These are phyloP conservation scores for Hypercompe scribonia DNA, from an alignment of 2,888 invertebrate species.

Conservation along the genomic window DNA sequence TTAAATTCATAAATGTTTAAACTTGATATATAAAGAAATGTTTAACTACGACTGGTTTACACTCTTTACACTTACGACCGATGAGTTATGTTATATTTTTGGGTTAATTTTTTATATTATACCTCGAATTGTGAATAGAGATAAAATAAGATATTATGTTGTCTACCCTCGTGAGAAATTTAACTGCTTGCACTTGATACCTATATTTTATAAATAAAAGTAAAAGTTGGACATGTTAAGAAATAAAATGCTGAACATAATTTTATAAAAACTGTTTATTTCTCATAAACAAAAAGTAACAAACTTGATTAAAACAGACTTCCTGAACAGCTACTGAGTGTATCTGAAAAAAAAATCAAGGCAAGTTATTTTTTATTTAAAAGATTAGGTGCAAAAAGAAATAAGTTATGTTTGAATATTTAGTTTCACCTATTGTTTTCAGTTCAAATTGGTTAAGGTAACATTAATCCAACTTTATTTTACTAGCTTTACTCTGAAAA, in stretches of 20 bases:
- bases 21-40: no score
- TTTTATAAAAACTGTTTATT: background rate
- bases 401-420: background rate
- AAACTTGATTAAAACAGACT: conserved; percentile 11
- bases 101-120: no score
- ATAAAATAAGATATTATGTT: no score
- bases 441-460: background rate
- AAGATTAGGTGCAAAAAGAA: background rate
- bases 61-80: no score
- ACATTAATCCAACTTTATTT: background rate
- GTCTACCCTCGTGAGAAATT: no score
- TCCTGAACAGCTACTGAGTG: conserved; percentile 33
- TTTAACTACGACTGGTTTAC: no score
- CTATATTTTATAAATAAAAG: no score
- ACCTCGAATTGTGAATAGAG: no score
- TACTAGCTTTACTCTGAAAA: background rate
- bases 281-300: conserved; percentile 7
- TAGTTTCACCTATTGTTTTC: background rate
- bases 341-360: conserved; percentile 36
- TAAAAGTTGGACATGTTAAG: background rate
- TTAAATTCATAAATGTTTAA: no score
- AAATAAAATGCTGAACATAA: background rate
- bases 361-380: background rate
- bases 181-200: no score
- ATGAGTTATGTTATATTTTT: no score